Evolutionary conservation across 2,888 invertebrate genomes (phyloP), one percentile per base, ranked within the genome.

Genomic region (Xanthorhoe designata): DNA sequence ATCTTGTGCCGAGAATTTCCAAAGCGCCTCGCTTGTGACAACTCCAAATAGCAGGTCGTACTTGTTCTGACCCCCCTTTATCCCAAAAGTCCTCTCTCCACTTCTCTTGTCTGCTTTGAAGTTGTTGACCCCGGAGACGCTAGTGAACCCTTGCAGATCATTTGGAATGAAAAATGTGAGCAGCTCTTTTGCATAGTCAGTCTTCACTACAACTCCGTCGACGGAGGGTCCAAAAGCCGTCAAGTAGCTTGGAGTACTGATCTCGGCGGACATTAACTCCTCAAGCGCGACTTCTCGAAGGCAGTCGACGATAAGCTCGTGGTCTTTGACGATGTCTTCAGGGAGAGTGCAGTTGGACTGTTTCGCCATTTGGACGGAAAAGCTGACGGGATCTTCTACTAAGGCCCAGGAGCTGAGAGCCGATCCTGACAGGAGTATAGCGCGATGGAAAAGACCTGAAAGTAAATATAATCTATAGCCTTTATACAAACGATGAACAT

Each of bases 221-320:
- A 98, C 97, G 78, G 98, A 98, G 0, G 98, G 98, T 0, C 98
- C 99, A 80, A 98, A 99, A 0, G 97, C 96, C 71, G 96, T 97
- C 56, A 98, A 90, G 83, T 97, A 97, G 61, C 96, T 96, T 0
- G 97, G 97, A 5, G 97, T 96, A 70, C 94, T 95, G 58, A 97
- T 96, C 80, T 97, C 97, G 0, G 96, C 96, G 6, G 94, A 94
- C 91, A 97, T 95, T 5, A 98, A 92, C 73, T 96, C 96, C 53
- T 96, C 95, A 8, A 98, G 88, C 2, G 96, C 94, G 0, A 96
- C 95, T 80, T 97, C 96, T 70, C 97, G 94, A 17, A 98, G 94
- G 79, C 98, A 98, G 83, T 98, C 97, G 17, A 97, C 97, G 70
- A 98, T 97, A 66, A 96, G 94, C 85, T 97, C 97, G 85, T 97